Base-by-base conservation (phyloP, 1,140 invertebrate species). In the Anoplophora glabripennis region DNA sequence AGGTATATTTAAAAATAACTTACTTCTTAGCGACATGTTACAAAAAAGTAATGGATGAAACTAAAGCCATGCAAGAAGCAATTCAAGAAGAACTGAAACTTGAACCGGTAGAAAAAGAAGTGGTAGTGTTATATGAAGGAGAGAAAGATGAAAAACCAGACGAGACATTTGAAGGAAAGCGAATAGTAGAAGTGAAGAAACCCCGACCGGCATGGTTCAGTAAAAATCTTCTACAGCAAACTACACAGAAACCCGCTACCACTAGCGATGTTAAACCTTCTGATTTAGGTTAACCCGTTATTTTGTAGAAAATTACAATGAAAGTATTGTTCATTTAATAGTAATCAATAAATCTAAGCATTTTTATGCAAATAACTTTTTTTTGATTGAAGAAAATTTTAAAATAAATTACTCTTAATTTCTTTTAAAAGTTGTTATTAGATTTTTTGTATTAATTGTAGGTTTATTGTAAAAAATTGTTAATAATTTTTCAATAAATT, bases 101-200 rank as follows among this genome's bases (percentile, higher is more conserved):
- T 11, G 73, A 82, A 8, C 88, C 90, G 4, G 81, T 94, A 42
- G 89, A 93, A 72, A 80, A 90, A 72, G 89, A 94, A 76, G 87
- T 96, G 1, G 78, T 92, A 42, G 86, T 94, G 4, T 70, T 94
- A 1, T 96, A 94, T 75, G 80, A 93, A 71, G 87, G 87, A 51
- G 93, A 95, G 75, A 84, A 81, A 66, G 65, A 79, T 14, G 76
- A 84, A 34, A 69, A 80, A 57, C 55, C 73, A 2, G 63, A 74
- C 5, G 75, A 83, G 49, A 81, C 77, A 59, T 81, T 79, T 70
- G 78, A 84, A 66, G 81, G 82, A 4, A 88, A 89, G 72, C 77
- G 83, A 59, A 79, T 92, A 47, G 79, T 93, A 1, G 89, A 93
- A 79, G 79, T 92, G 71, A 75, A 83, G 38, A 90, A 86, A 72